Base-by-base conservation (phyloP, 2,797 vertebrate genomes). In the Harpagifer antarcticus region DNA sequence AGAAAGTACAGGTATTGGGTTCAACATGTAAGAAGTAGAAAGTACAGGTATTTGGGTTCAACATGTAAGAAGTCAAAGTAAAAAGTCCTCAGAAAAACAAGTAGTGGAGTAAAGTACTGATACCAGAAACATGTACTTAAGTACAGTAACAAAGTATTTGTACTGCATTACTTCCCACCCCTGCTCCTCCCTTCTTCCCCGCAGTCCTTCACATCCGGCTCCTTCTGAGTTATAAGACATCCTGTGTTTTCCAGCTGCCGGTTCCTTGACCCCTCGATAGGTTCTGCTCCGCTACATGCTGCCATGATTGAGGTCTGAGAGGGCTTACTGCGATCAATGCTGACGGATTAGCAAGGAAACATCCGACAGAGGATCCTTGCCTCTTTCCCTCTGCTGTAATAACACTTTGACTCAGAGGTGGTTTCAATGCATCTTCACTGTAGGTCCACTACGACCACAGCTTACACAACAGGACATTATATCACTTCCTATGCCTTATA, bases 291-390 rank as follows among this genome's bases (percentile, higher is more conserved):
- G 44, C 52, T 60, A 59, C 73, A 56, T 10, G 64, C 33, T 4
- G 77, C 80, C 31, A 45, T 78, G 82, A 77, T 78, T 72, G 76
- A 80, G 80, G 69, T 78, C 74, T 53, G 69, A 15, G 63, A 74
- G 72, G 54, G 55, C n/a, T 83, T 63, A 69, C 64, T 1, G n/a
- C 9, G 64, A 84, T 88, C 83, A 58, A 69, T 78, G 79, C 69
- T 16, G 23, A n/a, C n/a, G 75, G 86, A 87, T 87, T 84, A 81
- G 40, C 72, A 40, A 19, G 1, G 5, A 77, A 74, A 75, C 72
- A 68, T 53, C 76, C 58, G 40, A 8, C 55, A 40, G 33, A 15
- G 56, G 80, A 71, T 64, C 47, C 47, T 52, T 55, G 56, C 43
- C 20, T 27, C 27, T 1, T 47, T 40, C 23, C 58, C 50, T 40